These are phyloP conservation scores for Lepidotrigona ventralis DNA, from an alignment of 1,140 invertebrate species.

Conservation along the genomic window DNA sequence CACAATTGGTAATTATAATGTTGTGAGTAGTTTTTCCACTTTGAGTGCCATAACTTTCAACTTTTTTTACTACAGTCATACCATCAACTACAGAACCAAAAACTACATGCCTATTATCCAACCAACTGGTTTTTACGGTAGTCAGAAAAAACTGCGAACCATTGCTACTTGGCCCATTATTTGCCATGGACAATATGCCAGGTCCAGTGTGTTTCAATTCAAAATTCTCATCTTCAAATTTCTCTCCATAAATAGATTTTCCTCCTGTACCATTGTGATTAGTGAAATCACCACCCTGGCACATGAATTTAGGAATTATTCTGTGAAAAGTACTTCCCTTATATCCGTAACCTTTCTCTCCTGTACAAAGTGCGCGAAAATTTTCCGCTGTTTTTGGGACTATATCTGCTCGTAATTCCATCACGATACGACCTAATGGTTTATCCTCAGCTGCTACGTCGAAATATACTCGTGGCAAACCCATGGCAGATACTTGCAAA, in stretches of 20 bases:
- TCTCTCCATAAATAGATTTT: conserved; percentile 96
- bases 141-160: conserved; percentile 99
- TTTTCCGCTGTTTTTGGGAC: conserved; percentile 97
- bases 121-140: conserved; percentile 96
- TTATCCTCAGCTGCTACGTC: conserved; percentile 85
- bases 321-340: conserved; percentile 96
- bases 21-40: conserved; percentile 82
- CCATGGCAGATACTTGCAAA: conserved; percentile 79
- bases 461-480: conserved; percentile 89
- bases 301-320: conserved; percentile 99
- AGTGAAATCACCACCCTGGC: conserved; percentile 97
- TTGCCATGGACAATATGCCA: conserved; percentile 96
- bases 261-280: conserved; percentile 97
- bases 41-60: conserved; percentile 78
- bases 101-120: conserved; percentile 98
- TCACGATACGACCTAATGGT: conserved; percentile 85
- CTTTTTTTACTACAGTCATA: conserved; percentile 96
- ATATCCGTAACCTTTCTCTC: conserved; percentile 96
- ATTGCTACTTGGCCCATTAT: conserved; percentile 97
- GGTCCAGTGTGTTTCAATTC: conserved; percentile 94
- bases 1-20: conserved; percentile 91
- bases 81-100: conserved; percentile 97
- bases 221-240: conserved; percentile 99
- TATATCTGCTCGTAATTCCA: conserved; percentile 89
- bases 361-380: conserved; percentile 95